Percentiles rank a stretch among this genome's conserved stretches.
These are phyloP conservation scores for Tricholaema leucomelas DNA, from an alignment of 2,113 vertebrate species.

Conservation along the genomic window DNA sequence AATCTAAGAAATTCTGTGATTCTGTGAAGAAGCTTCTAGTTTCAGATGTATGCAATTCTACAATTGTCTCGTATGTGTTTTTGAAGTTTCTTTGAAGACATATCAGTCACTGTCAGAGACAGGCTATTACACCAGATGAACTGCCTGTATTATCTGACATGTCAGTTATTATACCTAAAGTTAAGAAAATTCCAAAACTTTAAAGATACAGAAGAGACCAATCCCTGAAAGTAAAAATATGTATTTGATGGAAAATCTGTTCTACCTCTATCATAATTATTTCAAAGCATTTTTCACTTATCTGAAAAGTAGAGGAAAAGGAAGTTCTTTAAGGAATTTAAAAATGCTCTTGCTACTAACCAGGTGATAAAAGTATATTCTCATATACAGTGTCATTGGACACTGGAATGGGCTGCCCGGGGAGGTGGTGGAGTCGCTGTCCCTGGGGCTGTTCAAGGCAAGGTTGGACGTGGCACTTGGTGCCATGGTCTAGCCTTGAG, in stretches of 20 bases:
- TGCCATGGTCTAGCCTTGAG: no score
- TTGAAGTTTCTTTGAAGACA: not conserved
- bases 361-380: not conserved
- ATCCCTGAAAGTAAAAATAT: not conserved
- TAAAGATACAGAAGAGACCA: not conserved
- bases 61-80: not conserved
- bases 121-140: not conserved
- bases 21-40: not conserved
- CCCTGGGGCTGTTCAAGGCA: no score
- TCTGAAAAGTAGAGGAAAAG: not conserved
- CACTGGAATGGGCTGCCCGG: no score
- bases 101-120: not conserved
- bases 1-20: no score
- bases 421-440: no score
- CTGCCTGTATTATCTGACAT: not conserved
- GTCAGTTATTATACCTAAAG: not conserved
- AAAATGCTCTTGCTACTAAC: not conserved
- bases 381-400: not conserved
- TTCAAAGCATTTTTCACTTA: not conserved
- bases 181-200: not conserved
- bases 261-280: not conserved
- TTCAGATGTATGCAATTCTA: not conserved
- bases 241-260: not conserved
- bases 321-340: not conserved
- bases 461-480: no score